Percentiles rank a stretch among this genome's conserved stretches.
Conservation (phyloP, 2,113 vertebrate species). For the Neolamprologus cancellatus region DNA sequence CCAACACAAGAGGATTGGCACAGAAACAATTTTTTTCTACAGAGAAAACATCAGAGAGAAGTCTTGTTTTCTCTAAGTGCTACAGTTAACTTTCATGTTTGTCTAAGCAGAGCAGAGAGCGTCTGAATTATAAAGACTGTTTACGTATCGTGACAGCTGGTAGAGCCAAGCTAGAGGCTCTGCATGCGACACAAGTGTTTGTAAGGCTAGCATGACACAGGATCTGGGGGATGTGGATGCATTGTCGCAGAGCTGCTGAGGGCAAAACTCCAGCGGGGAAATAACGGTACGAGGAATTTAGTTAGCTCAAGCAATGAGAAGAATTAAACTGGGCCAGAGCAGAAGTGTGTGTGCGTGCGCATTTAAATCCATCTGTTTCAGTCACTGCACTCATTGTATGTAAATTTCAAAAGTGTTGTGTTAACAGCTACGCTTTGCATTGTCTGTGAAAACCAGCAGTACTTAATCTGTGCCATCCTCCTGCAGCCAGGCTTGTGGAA, state of each 20-base stretch:
- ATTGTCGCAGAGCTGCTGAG: neutral
- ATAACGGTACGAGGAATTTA: slow-evolving; percentile 27
- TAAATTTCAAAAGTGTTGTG: neutral
- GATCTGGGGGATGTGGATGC: slow-evolving; percentile 24
- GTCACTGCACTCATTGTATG: neutral
- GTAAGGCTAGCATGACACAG: slow-evolving; percentile 27
- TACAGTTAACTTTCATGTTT: slow-evolving; percentile 27
- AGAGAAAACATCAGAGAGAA: neutral
- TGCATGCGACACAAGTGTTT: slow-evolving; percentile 4
- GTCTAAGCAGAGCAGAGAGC: slow-evolving; percentile 9
- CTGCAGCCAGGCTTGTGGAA: neutral
- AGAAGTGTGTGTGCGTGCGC: neutral
- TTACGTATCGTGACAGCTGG: slow-evolving; percentile 29
- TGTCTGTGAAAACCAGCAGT: neutral
- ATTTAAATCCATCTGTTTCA: neutral
- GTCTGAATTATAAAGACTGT: neutral
- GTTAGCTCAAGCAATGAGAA: slow-evolving; percentile 27
- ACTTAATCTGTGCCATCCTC: neutral
- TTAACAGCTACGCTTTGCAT: neutral
- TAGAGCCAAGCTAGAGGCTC: slow-evolving; percentile 4
- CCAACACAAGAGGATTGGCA: neutral
- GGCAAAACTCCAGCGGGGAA: slow-evolving; percentile 34
- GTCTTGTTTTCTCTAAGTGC: neutral
- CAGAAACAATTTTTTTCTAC: neutral
- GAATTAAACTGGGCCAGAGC: slow-evolving; percentile 53